A percentile compares a stretch with the other conserved stretches of the same genome.
These are phyloP conservation scores for Actinia equina DNA, from an alignment of 64 coral and sea anemone species.

Conservation along the genomic window DNA sequence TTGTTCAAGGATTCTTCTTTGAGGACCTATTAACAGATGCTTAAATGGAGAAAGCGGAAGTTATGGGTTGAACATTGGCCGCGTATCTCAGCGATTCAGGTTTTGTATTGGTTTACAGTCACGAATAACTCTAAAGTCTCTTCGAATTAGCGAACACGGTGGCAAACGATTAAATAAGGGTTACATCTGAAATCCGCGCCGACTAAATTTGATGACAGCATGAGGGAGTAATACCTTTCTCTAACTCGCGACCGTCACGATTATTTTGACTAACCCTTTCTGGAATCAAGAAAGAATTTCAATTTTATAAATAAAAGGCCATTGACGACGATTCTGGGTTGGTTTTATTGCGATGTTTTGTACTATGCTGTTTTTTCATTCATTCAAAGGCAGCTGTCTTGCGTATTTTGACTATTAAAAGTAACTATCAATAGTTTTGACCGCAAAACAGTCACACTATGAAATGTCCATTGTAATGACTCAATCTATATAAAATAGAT, in stretches of 20 bases:
- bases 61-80: conserved; percentile 16
- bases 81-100: conserved; percentile 16
- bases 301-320: not conserved
- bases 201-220: not conserved
- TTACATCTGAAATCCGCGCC: not conserved
- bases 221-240: not conserved
- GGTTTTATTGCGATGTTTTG: not conserved
- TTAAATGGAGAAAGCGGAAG: conserved; percentile 26
- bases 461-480: not conserved
- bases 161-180: not conserved
- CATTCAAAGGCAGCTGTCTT: not conserved
- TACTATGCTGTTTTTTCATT: not conserved
- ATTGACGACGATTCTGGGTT: not conserved
- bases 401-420: conserved; percentile 11
- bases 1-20: conserved; percentile 9
- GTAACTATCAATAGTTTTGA: not conserved
- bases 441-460: conserved; percentile 5
- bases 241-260: not conserved
- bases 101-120: conserved; percentile 1
- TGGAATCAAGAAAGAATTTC: not conserved
- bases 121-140: not conserved
- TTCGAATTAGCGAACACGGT: not conserved
- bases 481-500: conserved; percentile 19
- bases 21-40: conserved; percentile 66
- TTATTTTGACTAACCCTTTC: not conserved